Percentiles rank a stretch among this genome's conserved stretches.
Evolutionary conservation across 2,113 vertebrate genomes (phyloP).

Genomic region (Struthidea cinerea): DNA sequence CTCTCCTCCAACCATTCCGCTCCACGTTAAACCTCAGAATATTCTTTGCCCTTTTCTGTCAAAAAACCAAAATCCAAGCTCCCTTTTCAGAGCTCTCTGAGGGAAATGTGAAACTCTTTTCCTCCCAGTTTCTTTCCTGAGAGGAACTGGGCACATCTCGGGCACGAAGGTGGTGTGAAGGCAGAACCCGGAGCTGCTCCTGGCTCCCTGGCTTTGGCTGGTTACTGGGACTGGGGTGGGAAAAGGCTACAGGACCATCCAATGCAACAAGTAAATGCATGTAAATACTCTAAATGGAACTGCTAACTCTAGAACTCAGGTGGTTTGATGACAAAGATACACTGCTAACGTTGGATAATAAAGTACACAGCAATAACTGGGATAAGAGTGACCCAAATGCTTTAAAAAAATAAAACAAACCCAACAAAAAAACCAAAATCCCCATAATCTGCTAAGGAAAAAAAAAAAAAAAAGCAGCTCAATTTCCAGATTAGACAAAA

Average conservation of each 20-base stretch:
- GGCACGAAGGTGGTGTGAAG: neutral
- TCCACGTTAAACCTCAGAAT: neutral
- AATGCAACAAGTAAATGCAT: neutral
- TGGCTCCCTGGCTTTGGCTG: neutral
- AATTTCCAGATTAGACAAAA: constrained; percentile 59
- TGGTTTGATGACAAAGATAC: constrained; percentile 18
- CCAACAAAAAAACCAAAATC: constrained; percentile 1
- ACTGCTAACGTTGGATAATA: constrained; percentile 25
- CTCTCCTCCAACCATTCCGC: neutral
- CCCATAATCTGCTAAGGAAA: constrained; percentile 18
- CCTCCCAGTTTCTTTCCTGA: neutral
- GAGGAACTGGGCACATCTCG: neutral
- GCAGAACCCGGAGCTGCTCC: neutral
- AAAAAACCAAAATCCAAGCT: neutral
- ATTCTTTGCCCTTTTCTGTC: neutral
- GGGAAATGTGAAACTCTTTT: neutral
- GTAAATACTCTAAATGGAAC: neutral
- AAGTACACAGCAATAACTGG: constrained; percentile 45
- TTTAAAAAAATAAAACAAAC: neutral
- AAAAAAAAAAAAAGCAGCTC: constrained; percentile 19
- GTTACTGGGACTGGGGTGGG: neutral
- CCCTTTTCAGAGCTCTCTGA: neutral
- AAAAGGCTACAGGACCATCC: neutral
- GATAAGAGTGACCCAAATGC: constrained; percentile 49
- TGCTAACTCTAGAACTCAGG: constrained; percentile 16